Evolutionary conservation across 2,797 vertebrate genomes (phyloP).

Genomic region (Gallinago nigripennis): DNA sequence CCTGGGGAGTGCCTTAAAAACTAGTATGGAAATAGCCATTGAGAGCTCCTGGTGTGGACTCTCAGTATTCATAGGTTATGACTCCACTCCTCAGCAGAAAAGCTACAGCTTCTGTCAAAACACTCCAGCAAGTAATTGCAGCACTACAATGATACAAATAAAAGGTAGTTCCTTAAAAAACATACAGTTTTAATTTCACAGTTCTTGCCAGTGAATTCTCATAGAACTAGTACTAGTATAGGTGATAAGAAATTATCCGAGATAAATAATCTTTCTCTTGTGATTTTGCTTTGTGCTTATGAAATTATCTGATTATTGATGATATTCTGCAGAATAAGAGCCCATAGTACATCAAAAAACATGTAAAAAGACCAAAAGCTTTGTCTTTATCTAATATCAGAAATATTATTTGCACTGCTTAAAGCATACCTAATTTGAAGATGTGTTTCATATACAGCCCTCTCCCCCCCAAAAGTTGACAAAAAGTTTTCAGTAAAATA

Average conservation of each 20-base stretch:
- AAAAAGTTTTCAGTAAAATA: not conserved
- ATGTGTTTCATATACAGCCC: not conserved
- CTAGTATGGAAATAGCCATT: not conserved
- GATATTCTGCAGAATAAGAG: not conserved
- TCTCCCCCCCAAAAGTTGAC: fast-evolving
- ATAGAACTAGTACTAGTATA: not conserved
- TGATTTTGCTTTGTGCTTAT: not conserved
- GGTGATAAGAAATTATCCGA: not conserved
- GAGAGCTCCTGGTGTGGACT: not conserved
- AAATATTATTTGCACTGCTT: not conserved
- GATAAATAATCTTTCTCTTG: not conserved
- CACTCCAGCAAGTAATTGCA: not conserved
- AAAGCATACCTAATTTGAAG: not conserved
- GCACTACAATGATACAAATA: not conserved
- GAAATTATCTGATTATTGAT: not conserved
- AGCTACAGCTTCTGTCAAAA: not conserved
- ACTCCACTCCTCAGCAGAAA: not conserved
- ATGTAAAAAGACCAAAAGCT: not conserved
- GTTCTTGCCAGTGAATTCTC: not conserved
- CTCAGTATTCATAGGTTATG: not conserved
- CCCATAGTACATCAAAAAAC: fast-evolving
- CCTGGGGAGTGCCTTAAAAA: not conserved
- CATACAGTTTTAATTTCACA: not conserved
- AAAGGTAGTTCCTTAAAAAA: not conserved
- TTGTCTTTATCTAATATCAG: not conserved